Evolutionary conservation across 53 echinoderm and acorn worm species (phyloP), one percentile per base, ranked within the genome.

Genomic region (Antedon mediterranea): DNA sequence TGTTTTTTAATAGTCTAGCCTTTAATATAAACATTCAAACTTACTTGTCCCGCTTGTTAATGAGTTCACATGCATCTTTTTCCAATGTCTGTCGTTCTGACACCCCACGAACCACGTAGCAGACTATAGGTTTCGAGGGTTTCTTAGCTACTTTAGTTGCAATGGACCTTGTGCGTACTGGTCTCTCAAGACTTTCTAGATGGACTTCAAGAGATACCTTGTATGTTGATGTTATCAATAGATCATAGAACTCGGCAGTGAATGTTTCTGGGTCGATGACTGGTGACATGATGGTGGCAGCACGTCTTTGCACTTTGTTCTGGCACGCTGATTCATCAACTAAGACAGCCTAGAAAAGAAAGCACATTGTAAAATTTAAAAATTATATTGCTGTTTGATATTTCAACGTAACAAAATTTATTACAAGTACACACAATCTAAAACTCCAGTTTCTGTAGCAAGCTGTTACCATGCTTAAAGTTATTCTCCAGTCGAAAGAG

Each of bases 11-110:
- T n/a, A n/a, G n/a, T n/a, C n/a, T n/a, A n/a, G n/a, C n/a, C n/a
- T n/a, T n/a, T n/a, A n/a, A n/a, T n/a, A n/a, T n/a, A n/a, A n/a
- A n/a, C n/a, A n/a, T 6, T n/a, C 28, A 29, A 18, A 83, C 82
- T 32, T 73, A 93, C 93, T 89, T 88, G 85, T 90, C 89, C 79
- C 88, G 86, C 27, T 79, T 37, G 32, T 93, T 77, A 43, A 90
- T 83, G 78, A 90, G 43, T 13, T 86, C 78, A 80, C 93, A 93
- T 1, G 89, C 85, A 71, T 88, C 85, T 14, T 31, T 71, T 32
- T 93, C 89, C 20, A 93, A 34, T 20, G 78, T 80, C 30, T 23
- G 43, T 71, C 90, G 88, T 82, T 88, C 88, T 7, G 80, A 81
- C 18, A 80, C 32, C 0, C 90, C 88, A 13, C 73, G 37, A 6